Base-by-base conservation (phyloP, 2,888 invertebrate genomes). In the Lapara coniferarum region DNA sequence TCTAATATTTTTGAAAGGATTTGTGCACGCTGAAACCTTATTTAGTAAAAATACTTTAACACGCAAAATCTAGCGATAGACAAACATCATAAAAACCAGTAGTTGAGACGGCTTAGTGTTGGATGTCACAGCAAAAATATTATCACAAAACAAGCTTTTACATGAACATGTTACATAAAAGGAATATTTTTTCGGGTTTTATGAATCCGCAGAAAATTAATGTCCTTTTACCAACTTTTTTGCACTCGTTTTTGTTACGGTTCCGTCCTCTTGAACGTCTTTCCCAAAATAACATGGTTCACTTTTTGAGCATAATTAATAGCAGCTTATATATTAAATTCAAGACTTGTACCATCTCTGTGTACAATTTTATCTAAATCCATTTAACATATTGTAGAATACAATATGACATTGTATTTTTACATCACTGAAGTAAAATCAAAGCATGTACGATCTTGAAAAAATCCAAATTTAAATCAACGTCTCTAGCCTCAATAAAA, bases 401-500 rank as follows among this genome's bases (percentile, higher is more conserved):
- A 53, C 6, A n/a, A 53, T 53, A 7, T 53, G 0, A 16, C 16
- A 5, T 53, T 53, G 16, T n/a, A 53, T 16, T 51, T 51, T 10
- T 13, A 51, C 13, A 4, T 51, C 10, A 51, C 37, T 37, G 37
- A 37, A n/a, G 55, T 10, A 3, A 19, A 19, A 19, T 55, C 19
- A 19, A 55, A 55, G 55, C 19, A 19, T 10, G 10, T 19, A 12
- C 19, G 19, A 57, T 30, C 37, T 13, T 13, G 30, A 55, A 57
- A 57, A 57, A 57, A 14, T 12, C 37, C 13, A 4, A 57, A 57
- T 57, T 25, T 30, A 25, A 13, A 25, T 37, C 2, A 57, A 37
- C 57, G 37, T 19, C 46, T 16, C 74, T 71, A 66, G 25, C 66
- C 12, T 25, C 44, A 25, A 19, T 53, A 51, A 13, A 52, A 14